phyloP scores from a whole-genome alignment of 2,888 invertebrate species.

The Campoplex nolae region DNA sequence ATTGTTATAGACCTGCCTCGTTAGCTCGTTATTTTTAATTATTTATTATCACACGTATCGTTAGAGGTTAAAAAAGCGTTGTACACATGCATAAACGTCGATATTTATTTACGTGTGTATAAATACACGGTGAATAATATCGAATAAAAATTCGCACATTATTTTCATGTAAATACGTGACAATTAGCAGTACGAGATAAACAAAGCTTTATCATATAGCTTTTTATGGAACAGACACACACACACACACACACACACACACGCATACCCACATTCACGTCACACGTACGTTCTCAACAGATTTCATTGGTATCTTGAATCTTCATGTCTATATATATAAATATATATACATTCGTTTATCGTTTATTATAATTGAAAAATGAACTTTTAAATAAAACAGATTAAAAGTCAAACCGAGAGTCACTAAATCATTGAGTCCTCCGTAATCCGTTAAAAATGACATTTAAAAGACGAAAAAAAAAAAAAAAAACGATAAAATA shows the following conservation, averaged over 20 bases:
- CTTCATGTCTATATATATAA: conserved; percentile 30
- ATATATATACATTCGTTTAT: conserved; percentile 23
- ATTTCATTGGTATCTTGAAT: conserved; percentile 36
- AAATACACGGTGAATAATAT: neutral
- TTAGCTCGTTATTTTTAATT: conserved; percentile 61
- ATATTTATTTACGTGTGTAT: neutral
- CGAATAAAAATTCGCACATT: conserved; percentile 6
- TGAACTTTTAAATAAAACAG: conserved; percentile 16
- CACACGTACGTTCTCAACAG: neutral
- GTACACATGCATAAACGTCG: neutral
- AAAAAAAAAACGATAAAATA: neutral
- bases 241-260: neutral
- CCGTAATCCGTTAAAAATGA: conserved; percentile 47
- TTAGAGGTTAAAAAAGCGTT: conserved; percentile 15
- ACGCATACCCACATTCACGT: too few relatives aligned
- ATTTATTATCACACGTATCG: conserved; percentile 43
- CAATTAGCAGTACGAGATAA: neutral
- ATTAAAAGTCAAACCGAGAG: conserved; percentile 26
- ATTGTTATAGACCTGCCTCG: conserved; percentile 40
- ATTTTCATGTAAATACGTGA: conserved; percentile 20
- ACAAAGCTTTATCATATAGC: conserved; percentile 3
- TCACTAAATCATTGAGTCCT: conserved; percentile 40
- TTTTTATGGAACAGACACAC: conserved; percentile 1
- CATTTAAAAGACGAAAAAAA: conserved; percentile 18
- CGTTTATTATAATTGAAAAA: conserved; percentile 36